Percentiles rank a stretch among this genome's conserved stretches.
Evolutionary conservation across 2,797 vertebrate species (phyloP).

Genomic region (Typhlichthys subterraneus): DNA sequence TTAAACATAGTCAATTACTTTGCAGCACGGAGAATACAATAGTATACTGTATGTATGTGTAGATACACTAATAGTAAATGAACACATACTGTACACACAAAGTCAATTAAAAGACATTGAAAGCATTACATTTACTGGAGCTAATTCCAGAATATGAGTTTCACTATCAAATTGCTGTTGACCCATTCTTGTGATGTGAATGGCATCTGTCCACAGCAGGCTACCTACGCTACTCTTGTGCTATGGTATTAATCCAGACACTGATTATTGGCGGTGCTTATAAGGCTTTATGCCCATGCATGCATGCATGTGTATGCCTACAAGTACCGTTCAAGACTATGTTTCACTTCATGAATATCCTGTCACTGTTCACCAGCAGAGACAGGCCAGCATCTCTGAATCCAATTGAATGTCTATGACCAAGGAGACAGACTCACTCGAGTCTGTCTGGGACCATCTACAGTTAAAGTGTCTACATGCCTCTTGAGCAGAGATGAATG

Average conservation of each 20-base stretch:
- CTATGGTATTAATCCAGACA: slow-evolving; percentile 32
- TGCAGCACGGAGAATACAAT: slow-evolving; percentile 45
- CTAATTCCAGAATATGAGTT: slow-evolving; percentile 33
- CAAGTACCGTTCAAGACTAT: neutral
- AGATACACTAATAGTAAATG: slow-evolving; percentile 56
- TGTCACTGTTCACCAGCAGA: slow-evolving; percentile 22
- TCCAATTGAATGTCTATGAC: slow-evolving; percentile 44
- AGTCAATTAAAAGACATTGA: slow-evolving; percentile 50
- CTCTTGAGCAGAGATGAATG: slow-evolving; percentile 50
- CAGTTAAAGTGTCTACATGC: slow-evolving; percentile 24
- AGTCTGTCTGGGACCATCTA: slow-evolving; percentile 18
- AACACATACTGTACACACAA: slow-evolving; percentile 62
- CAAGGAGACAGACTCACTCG: slow-evolving; percentile 50
- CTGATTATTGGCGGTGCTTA: slow-evolving; percentile 35
- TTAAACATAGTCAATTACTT: slow-evolving; percentile 41
- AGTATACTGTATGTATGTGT: slow-evolving; percentile 39
- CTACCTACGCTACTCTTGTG: slow-evolving; percentile 37
- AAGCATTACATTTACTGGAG: slow-evolving; percentile 46
- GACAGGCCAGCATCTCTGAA: slow-evolving; percentile 33
- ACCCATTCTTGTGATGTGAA: slow-evolving; percentile 43
- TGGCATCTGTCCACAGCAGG: slow-evolving; percentile 50
- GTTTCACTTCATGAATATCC: neutral
- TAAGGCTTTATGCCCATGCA: slow-evolving; percentile 2
- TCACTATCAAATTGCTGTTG: slow-evolving; percentile 61
- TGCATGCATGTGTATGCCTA: neutral